Conservation (phyloP, 1,140 invertebrate species). For the Pseudoatta argentina region DNA sequence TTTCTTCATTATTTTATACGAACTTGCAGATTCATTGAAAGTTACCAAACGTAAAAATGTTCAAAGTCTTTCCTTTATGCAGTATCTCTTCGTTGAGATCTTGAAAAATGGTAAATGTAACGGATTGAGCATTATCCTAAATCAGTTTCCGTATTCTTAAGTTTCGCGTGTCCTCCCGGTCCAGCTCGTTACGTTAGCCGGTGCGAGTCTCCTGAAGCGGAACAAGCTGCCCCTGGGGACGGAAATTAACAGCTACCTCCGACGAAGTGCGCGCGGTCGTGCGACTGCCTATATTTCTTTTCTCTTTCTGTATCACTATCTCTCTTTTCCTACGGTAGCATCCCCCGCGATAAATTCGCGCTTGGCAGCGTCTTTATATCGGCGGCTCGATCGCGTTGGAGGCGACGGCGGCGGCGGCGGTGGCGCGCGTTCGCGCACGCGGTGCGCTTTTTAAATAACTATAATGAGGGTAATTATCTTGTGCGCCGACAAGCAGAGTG, state of each 20-base stretch:
- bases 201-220: not conserved
- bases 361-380: constrained; percentile 67
- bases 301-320: not conserved
- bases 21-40: too few species aligned
- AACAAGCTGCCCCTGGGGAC: constrained; percentile 17
- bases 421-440: constrained; percentile 58
- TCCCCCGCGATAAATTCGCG: constrained; percentile 71
- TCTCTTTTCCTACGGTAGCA: not conserved
- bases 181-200: constrained; percentile 1
- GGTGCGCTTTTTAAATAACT: constrained; percentile 84
- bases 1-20: too few species aligned
- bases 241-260: constrained; percentile 60
- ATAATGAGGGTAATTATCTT: constrained; percentile 86
- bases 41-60: not conserved
- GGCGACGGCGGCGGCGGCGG: constrained; percentile 62
- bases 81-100: not conserved
- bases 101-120: not conserved
- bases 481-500: constrained; percentile 85
- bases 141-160: constrained; percentile 30
- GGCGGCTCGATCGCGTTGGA: constrained; percentile 59
- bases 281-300: constrained; percentile 26
- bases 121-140: not conserved
- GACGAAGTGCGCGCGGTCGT: constrained; percentile 60
- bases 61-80: not conserved
- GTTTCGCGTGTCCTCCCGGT: constrained; percentile 18